Evolutionary conservation across 2,113 vertebrate genomes (phyloP).

Genomic region (Nesogale talazaci): DNA sequence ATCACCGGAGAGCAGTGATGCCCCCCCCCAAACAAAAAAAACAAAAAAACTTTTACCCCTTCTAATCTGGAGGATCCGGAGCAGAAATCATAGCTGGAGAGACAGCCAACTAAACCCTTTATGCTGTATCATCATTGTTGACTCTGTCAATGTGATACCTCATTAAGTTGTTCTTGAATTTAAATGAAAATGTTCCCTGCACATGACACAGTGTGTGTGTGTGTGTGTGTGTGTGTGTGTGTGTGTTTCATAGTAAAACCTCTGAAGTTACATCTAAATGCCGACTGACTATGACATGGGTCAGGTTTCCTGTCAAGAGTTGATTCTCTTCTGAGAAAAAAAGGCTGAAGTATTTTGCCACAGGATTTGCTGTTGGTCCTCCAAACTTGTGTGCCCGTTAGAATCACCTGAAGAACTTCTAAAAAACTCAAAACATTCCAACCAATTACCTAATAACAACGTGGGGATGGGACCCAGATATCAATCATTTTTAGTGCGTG

Average conservation of each 20-base stretch:
- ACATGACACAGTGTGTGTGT: background rate
- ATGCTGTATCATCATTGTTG: background rate
- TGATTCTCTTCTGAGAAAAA: background rate
- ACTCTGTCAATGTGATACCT: background rate
- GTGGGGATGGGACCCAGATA: background rate
- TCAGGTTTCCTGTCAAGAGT: background rate
- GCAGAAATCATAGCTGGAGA: background rate
- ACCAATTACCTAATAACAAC: background rate
- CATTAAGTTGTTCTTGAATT: constrained; percentile 9
- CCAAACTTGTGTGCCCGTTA: background rate
- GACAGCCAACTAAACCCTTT: background rate
- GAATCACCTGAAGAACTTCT: background rate
- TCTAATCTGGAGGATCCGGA: background rate
- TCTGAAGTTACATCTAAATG: constrained; percentile 14
- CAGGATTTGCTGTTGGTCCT: background rate
- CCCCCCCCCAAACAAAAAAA: too few relatives aligned
- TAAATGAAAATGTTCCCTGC: constrained; percentile 17
- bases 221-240: too few relatives aligned
- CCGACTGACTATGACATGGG: background rate
- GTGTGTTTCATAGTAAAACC: too few relatives aligned
- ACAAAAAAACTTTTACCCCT: background rate
- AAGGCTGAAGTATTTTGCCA: background rate
- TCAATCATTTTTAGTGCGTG: background rate
- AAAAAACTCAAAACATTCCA: background rate
- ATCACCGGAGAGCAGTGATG: too few relatives aligned